Evolutionary conservation across 2,797 vertebrate species (phyloP), one percentile per base, ranked within the genome.

Genomic region (Remorina albescens): DNA sequence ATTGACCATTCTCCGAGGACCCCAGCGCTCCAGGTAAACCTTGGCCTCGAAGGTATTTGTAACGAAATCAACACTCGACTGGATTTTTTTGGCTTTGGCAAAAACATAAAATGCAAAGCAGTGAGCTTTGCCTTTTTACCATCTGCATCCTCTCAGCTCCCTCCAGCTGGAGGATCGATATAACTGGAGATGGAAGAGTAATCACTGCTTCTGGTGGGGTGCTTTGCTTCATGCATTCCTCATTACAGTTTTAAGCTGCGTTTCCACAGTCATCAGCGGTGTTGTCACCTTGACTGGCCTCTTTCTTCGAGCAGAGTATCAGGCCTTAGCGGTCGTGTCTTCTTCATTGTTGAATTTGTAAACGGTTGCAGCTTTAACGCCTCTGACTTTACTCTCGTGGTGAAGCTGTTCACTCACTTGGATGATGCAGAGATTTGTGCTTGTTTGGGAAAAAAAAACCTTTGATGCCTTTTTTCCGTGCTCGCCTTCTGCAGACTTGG

Each of bases 241-340:
- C 21, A 1, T 66, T 58, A 81, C 62, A 32, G 54, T 56, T 63
- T 50, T 37, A 71, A 61, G 77, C 76, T 51, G 46, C 55, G 51
- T 77, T 77, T 82, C 75, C 77, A 67, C 42, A 66, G 59, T 11
- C 55, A 58, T 60, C 61, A 25, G 64, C 61, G 75, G 49, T 51
- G 80, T 63, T 81, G 83, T 89, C 80, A 78, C 82, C 67, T 76
- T 62, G 61, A 73, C 34, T 25, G 39, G 21, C 68, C 60, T 63
- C 32, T 12, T 12, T 53, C 44, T 73, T 44, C 56, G 6, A 56
- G 39, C 44, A 49, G 19, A 6, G 49, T 44, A 26, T 65, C 28
- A 21, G 21, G 74, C 71, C 63, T 74, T 54, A 57, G 46, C 5
- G 19, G 4, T 59, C 61, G 30, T 36, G 18, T 67, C 47, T 63